Percentiles rank a stretch among this genome's conserved stretches.
phyloP scores from a whole-genome alignment of 2,888 invertebrate species.

The Drosophila ezoana region DNA sequence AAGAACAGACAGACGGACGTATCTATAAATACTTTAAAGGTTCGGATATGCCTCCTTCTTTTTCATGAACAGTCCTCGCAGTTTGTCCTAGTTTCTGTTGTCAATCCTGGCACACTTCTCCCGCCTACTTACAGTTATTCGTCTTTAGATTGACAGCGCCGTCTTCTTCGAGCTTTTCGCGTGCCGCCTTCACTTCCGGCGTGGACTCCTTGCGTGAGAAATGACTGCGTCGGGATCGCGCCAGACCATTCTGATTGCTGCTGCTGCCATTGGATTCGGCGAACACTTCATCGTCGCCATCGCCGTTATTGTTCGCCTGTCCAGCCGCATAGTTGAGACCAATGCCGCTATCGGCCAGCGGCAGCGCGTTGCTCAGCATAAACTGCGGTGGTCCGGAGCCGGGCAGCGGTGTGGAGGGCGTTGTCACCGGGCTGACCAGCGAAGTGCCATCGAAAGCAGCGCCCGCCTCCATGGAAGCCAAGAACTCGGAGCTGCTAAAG shows the following conservation, averaged over 20 bases:
- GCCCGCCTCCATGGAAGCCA: slow-evolving; percentile 84
- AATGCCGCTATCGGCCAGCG: slow-evolving; percentile 84
- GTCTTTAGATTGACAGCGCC: slow-evolving; percentile 46
- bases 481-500: slow-evolving; percentile 86
- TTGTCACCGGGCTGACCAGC: slow-evolving; percentile 82
- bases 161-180: slow-evolving; percentile 68
- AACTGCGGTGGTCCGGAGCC: slow-evolving; percentile 80
- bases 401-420: slow-evolving; percentile 82
- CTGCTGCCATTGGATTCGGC: slow-evolving; percentile 72
- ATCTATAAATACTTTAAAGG: too few relatives aligned
- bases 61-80: too few relatives aligned
- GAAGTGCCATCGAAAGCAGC: slow-evolving; percentile 83
- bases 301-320: slow-evolving; percentile 69
- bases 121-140: slow-evolving; percentile 59
- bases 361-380: slow-evolving; percentile 76
- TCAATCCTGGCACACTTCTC: too few relatives aligned
- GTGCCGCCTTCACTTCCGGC: slow-evolving; percentile 75
- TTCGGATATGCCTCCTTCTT: too few relatives aligned
- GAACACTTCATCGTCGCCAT: slow-evolving; percentile 85
- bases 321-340: slow-evolving; percentile 83
- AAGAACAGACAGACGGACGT: too few relatives aligned
- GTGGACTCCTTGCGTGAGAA: slow-evolving; percentile 85
- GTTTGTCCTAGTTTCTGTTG: too few relatives aligned
- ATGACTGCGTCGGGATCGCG: slow-evolving; percentile 85
- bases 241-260: slow-evolving; percentile 78